Evolutionary conservation across 2,113 vertebrate species (phyloP).

Genomic region (Pseudopipra pipra): DNA sequence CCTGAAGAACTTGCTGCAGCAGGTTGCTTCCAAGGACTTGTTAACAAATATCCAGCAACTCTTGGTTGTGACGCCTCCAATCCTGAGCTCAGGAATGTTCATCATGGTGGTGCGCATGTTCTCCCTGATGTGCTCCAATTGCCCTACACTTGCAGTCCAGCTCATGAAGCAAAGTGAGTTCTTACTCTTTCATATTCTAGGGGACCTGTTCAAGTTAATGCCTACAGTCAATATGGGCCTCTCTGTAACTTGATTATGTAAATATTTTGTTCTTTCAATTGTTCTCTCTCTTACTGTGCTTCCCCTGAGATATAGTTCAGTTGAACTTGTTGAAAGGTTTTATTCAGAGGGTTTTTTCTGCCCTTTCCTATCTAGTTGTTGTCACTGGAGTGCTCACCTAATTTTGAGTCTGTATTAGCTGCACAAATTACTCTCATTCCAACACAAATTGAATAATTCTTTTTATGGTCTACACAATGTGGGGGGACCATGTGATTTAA

Average conservation of each 20-base stretch:
- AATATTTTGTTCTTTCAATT: neutral
- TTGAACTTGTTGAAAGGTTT: neutral
- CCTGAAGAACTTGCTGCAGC: conserved; percentile 93
- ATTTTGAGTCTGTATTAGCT: neutral
- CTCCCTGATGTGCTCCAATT: conserved; percentile 98
- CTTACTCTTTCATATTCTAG: neutral
- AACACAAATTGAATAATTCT: neutral
- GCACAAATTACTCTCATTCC: neutral
- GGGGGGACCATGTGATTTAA: neutral
- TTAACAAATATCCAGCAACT: conserved; percentile 98
- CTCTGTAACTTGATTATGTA: neutral
- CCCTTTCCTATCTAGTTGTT: neutral
- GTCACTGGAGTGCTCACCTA: neutral
- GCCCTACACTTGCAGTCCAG: conserved; percentile 94
- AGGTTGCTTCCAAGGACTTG: conserved; percentile 95
- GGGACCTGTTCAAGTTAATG: neutral
- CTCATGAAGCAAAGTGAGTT: conserved; percentile 99
- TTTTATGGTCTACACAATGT: neutral
- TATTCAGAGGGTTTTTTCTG: neutral
- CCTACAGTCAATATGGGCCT: neutral
- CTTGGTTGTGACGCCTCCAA: conserved; percentile 94
- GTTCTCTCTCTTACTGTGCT: neutral
- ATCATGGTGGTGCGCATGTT: conserved; percentile 99
- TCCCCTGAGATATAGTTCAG: neutral
- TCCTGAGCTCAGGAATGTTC: conserved; percentile 99